Evolutionary conservation across 1,140 invertebrate species (phyloP).

Genomic region (Heliconius hermathena): DNA sequence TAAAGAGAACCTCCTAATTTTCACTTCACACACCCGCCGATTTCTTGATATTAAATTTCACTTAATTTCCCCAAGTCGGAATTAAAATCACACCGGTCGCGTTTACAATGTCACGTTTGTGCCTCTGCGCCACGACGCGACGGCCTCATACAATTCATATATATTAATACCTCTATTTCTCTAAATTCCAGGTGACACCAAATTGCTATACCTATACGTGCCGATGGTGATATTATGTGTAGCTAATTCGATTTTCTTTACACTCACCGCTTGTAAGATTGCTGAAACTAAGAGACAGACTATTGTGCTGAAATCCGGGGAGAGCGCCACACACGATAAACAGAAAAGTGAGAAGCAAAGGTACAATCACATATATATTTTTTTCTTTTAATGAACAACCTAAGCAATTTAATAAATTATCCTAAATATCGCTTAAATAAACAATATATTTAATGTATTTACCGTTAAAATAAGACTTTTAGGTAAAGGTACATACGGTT

Average conservation of each 20-base stretch:
- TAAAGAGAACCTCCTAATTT: too few relatives aligned
- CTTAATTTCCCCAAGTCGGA: not conserved
- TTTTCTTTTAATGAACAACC: too few relatives aligned
- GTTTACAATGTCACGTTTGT: not conserved
- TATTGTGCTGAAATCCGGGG: slow-evolving; percentile 61
- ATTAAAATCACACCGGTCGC: not conserved
- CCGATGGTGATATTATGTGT: slow-evolving; percentile 64
- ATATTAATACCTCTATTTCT: not conserved
- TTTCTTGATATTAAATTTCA: not conserved
- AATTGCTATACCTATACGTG: slow-evolving; percentile 64
- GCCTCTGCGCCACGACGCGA: too few relatives aligned
- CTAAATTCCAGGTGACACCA: slow-evolving; percentile 57
- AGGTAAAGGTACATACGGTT: too few relatives aligned
- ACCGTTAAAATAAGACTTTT: too few relatives aligned
- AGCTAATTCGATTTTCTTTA: slow-evolving; percentile 65
- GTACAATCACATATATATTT: slow-evolving; percentile 33
- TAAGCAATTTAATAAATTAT: too few relatives aligned
- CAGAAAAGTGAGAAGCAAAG: slow-evolving; percentile 67
- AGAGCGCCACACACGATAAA: slow-evolving; percentile 65
- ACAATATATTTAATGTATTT: too few relatives aligned
- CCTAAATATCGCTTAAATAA: too few relatives aligned
- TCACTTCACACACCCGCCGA: too few relatives aligned
- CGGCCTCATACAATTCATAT: too few relatives aligned
- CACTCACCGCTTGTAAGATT: slow-evolving; percentile 67
- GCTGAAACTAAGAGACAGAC: slow-evolving; percentile 64